Evolutionary conservation across 2,113 vertebrate genomes (phyloP).

Genomic region (Burhinus oedicnemus): DNA sequence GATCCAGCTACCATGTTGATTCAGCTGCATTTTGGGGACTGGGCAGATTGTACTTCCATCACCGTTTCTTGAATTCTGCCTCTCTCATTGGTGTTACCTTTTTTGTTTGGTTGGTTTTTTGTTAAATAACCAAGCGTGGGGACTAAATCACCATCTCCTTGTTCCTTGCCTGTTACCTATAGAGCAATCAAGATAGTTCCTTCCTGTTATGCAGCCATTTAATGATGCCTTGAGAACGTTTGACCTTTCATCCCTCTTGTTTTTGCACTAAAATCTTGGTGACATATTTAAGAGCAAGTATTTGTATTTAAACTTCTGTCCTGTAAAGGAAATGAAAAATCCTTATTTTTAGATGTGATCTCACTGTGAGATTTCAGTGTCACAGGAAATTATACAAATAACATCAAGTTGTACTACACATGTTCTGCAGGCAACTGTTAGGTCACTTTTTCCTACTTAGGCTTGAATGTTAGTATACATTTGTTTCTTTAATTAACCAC

Average conservation of each 20-base stretch:
- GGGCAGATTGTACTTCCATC: too few relatives aligned
- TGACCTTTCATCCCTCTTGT: background rate
- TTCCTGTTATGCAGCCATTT: background rate
- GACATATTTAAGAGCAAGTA: background rate
- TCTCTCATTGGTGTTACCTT: too few relatives aligned
- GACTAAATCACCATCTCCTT: background rate
- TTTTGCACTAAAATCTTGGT: conserved; percentile 27
- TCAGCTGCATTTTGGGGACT: too few relatives aligned
- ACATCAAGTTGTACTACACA: background rate
- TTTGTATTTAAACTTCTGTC: conserved; percentile 17
- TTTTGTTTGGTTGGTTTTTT: too few relatives aligned
- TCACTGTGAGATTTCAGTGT: conserved; percentile 39
- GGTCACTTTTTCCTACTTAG: conserved; percentile 8
- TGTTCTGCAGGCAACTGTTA: conserved; percentile 11
- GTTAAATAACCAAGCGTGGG: too few relatives aligned
- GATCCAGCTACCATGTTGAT: too few relatives aligned
- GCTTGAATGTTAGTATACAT: background rate
- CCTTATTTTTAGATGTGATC: conserved; percentile 45
- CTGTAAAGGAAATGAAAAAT: conserved; percentile 47
- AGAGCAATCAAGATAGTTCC: background rate
- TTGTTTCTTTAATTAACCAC: conserved; percentile 1
- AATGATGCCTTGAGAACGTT: conserved; percentile 6
- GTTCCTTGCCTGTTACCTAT: background rate
- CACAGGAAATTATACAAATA: conserved; percentile 40
- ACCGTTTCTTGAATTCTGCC: too few relatives aligned